These are phyloP conservation scores for Leptoclinus maculatus DNA, from an alignment of 2,797 vertebrate genomes.

Conservation along the genomic window DNA sequence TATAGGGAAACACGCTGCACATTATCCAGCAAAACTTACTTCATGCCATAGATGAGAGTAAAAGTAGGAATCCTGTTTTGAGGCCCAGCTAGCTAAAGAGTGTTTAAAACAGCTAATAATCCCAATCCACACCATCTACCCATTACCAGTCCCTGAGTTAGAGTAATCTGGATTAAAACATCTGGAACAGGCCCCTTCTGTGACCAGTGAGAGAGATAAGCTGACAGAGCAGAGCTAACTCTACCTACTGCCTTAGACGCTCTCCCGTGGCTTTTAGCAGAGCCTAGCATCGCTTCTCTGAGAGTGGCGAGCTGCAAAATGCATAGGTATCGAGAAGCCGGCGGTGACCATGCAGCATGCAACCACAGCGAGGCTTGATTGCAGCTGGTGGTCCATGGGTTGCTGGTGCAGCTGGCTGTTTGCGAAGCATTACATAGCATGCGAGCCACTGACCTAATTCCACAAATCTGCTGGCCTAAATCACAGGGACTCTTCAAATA, in stretches of 20 bases:
- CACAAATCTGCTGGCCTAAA: constrained; percentile 83
- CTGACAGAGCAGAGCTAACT: constrained; percentile 35
- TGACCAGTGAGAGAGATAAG: constrained; percentile 50
- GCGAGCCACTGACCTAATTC: constrained; percentile 82
- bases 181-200: constrained; percentile 53
- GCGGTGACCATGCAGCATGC: constrained; percentile 8
- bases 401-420: constrained; percentile 64
- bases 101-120: constrained; percentile 74
- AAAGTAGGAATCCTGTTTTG: constrained; percentile 32
- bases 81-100: constrained; percentile 34
- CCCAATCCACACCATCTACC: constrained; percentile 65
- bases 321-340: background rate
- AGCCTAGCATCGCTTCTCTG: background rate
- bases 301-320: constrained; percentile 8
- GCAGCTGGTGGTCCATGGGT: constrained; percentile 30
- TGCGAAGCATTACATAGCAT: constrained; percentile 70
- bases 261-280: background rate
- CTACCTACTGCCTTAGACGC: constrained; percentile 18
- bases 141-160: constrained; percentile 58
- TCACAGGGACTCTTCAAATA: constrained; percentile 77
- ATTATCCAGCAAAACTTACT: constrained; percentile 3
- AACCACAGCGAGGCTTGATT: constrained; percentile 23
- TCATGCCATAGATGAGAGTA: constrained; percentile 5
- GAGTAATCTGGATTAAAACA: constrained; percentile 76
- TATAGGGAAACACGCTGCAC: constrained; percentile 3